Percentiles rank a stretch among this genome's conserved stretches.
These are phyloP conservation scores for Aegithalos caudatus DNA, from an alignment of 2,113 vertebrate genomes.

Conservation along the genomic window DNA sequence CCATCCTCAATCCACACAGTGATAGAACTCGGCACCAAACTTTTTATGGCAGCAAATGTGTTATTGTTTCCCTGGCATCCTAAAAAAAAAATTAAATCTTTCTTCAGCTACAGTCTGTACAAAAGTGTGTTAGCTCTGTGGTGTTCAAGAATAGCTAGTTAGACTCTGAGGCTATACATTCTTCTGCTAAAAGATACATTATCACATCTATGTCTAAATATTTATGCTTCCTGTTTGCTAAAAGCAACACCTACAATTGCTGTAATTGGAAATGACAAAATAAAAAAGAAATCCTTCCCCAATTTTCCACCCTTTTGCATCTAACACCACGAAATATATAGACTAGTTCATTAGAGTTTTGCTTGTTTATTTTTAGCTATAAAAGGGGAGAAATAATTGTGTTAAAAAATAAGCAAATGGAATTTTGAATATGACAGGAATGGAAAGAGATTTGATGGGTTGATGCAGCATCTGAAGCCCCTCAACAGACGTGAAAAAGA, in stretches of 20 bases:
- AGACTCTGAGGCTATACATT: background rate
- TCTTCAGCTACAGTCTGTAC: background rate
- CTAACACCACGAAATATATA: background rate
- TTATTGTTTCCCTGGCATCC: background rate
- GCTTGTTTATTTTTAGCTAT: background rate
- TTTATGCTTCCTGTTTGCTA: constrained; percentile 21
- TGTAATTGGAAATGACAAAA: background rate
- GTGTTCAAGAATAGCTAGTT: background rate
- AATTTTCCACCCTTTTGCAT: background rate
- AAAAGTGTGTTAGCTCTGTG: background rate
- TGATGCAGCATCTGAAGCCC: background rate
- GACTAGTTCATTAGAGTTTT: background rate
- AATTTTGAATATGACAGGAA: background rate
- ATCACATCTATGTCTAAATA: constrained; percentile 22
- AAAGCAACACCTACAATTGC: constrained; percentile 16
- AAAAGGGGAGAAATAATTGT: background rate
- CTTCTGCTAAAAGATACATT: background rate
- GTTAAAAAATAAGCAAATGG: background rate
- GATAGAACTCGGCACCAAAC: background rate
- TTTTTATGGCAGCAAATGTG: background rate
- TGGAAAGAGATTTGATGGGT: background rate
- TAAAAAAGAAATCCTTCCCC: background rate
- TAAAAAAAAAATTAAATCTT: background rate
- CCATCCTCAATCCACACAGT: background rate
- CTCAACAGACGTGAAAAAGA: background rate